phyloP scores from a whole-genome alignment of 2,888 invertebrate species.

The Pandemis corylana region DNA sequence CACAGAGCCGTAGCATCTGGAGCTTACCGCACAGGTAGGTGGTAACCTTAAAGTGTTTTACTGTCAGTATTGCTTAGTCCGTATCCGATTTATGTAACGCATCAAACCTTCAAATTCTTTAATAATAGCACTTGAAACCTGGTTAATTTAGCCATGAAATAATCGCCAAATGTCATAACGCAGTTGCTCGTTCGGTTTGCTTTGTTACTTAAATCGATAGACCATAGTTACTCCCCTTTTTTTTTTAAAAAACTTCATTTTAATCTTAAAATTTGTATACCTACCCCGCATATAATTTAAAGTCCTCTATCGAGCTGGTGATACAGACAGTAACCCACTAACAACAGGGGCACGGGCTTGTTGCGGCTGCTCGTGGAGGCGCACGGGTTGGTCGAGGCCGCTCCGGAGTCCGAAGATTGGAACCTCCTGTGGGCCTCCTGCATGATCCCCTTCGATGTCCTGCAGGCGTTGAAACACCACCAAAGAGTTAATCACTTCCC shows the following conservation, averaged over 20 bases:
- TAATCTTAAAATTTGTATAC: not conserved
- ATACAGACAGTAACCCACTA: constrained; percentile 45
- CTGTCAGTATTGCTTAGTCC: constrained; percentile 48
- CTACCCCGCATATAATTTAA: not conserved
- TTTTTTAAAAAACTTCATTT: not conserved
- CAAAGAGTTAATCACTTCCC: constrained; percentile 58
- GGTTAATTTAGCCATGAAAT: not conserved
- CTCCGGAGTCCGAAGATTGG: constrained; percentile 45
- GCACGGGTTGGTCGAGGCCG: constrained; percentile 52
- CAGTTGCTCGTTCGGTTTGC: not conserved
- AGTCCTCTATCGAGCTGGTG: not conserved
- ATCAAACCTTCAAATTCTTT: not conserved
- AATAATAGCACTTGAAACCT: not conserved
- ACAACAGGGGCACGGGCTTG: constrained; percentile 8
- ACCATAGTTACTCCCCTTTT: not conserved
- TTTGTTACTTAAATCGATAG: not conserved
- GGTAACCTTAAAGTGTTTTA: constrained; percentile 41
- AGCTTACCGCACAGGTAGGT: not conserved
- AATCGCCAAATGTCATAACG: not conserved
- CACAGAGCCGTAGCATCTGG: not conserved
- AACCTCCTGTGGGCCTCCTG: constrained; percentile 52
- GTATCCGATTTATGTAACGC: not conserved
- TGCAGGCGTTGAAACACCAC: constrained; percentile 44
- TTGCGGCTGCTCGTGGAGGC: not conserved
- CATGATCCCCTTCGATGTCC: constrained; percentile 46